Base-by-base conservation (phyloP, 1,140 invertebrate genomes). In the Frieseomelitta varia region DNA sequence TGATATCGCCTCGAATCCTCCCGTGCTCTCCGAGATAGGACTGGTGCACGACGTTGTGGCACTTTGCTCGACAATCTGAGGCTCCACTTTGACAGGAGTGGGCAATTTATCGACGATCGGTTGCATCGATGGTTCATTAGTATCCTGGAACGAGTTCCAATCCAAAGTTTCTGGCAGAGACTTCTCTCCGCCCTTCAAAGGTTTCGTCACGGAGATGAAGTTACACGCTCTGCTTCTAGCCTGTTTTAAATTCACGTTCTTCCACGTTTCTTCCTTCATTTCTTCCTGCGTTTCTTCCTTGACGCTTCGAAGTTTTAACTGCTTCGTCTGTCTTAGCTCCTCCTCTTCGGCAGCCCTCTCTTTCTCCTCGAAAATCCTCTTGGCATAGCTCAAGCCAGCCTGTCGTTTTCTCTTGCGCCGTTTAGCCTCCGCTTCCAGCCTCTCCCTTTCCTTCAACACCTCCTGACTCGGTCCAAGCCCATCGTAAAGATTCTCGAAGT, bases 361-460 rank as follows among this genome's bases (percentile, higher is more conserved):
- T 91, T 97, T 97, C 51, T 97, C 97, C 94, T 97, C 97, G 92
- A 98, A 97, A 81, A 97, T 96, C 93, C 96, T 97, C 82, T 97
- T 97, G 78, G 96, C 85, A 86, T 96, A 96, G 93, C 90, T 95
- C 94, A 93, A 91, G 92, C 93, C 95, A 93, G 89, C 94, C 93
- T 95, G 95, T 95, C 95, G 94, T 91, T 95, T 97, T 92, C 95
- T 96, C 93, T 95, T 97, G 77, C 92, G 91, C 80, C 92, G 94
- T 90, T 93, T 96, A 88, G 94, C 95, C 87, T 95, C 96, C 58
- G 93, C 93, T 93, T 95, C 96, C 87, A 95, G 94, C 47, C 93
- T 95, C 93, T 97, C 96, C 17, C 96, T 95, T 81, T 96, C 95
- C 90, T 95, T 96, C 4, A 97, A 79, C 19, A 96, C 95, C 73